Evolutionary conservation across 1,140 invertebrate genomes (phyloP), one percentile per base, ranked within the genome.

Genomic region (Drosophila repletoides): DNA sequence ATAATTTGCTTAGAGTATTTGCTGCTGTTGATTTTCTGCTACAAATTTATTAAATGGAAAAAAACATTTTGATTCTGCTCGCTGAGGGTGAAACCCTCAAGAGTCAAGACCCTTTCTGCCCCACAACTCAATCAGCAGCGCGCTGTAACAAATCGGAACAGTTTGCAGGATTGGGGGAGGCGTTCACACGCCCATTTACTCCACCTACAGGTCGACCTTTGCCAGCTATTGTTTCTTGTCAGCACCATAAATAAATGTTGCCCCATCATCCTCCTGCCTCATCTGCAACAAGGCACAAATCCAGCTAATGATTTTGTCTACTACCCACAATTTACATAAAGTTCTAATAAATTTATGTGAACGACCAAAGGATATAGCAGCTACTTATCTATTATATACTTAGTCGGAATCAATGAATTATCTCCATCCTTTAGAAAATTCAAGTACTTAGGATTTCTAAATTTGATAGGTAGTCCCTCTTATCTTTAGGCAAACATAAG

Each of bases 1-100:
- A 72, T 84, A 71, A 86, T 76, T 83, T 81, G 74, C 41, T 80
- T 81, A 63, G 67, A 28, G 38, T 29, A 24, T 70, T 38, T 43
- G 34, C 49, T 53, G 58, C 31, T 63, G 12, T 15, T 60, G 28
- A 36, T 5, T 58, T 49, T 46, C 41, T 40, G 33, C 9, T 46
- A 22, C 29, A 36, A 14, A 40, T 49, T 60, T 51, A 28, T 22
- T 49, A 21, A 66, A 41, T 36, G n/a, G n/a, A n/a, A 34, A 56
- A 52, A 55, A 34, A 10, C 40, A 64, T 64, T 64, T 55, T 38
- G 52, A 49, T 46, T 21, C 34, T 21, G n/a, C n/a, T n/a, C n/a
- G n/a, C n/a, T n/a, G n/a, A n/a, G n/a, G n/a, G n/a, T n/a, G n/a
- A n/a, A n/a, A n/a, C n/a, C n/a, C n/a, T n/a, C n/a, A n/a, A n/a